These are phyloP conservation scores for Thecophora atra DNA, from an alignment of 2,888 invertebrate species.

Conservation along the genomic window DNA sequence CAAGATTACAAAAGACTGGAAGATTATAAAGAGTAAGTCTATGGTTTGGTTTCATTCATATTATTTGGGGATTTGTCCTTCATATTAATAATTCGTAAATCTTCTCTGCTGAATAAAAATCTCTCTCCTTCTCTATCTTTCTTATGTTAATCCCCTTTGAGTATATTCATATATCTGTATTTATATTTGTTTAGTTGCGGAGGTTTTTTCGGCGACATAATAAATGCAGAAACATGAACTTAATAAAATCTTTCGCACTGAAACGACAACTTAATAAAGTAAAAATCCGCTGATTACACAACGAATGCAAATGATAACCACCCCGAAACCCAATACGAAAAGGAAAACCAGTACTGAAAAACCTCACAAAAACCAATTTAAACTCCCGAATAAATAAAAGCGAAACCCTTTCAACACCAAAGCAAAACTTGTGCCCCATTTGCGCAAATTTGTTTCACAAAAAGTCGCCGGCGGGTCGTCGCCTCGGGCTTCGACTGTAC, in stretches of 20 bases:
- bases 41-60: too few relatives aligned
- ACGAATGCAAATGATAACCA: not conserved
- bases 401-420: not conserved
- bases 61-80: too few relatives aligned
- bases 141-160: not conserved
- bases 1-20: not conserved
- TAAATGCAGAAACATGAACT: slow-evolving; percentile 1
- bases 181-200: not conserved
- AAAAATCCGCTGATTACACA: not conserved
- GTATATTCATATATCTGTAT: not conserved
- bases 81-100: too few relatives aligned
- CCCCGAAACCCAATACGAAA: not conserved
- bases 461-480: not conserved
- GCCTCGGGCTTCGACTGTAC: not conserved
- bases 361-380: slow-evolving; percentile 1
- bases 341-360: not conserved
- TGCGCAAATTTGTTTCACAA: slow-evolving; percentile 16
- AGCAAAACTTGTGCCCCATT: not conserved
- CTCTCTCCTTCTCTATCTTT: not conserved
- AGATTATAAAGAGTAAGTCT: too few relatives aligned
- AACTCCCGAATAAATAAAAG: slow-evolving; percentile 23
- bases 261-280: not conserved
- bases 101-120: too few relatives aligned
- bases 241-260: slow-evolving; percentile 2
- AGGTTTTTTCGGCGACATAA: not conserved